A percentile compares a stretch with the other conserved stretches of the same genome.
phyloP scores from a whole-genome alignment of 92 coral and sea anemone genomes.

The Porites evermanni region DNA sequence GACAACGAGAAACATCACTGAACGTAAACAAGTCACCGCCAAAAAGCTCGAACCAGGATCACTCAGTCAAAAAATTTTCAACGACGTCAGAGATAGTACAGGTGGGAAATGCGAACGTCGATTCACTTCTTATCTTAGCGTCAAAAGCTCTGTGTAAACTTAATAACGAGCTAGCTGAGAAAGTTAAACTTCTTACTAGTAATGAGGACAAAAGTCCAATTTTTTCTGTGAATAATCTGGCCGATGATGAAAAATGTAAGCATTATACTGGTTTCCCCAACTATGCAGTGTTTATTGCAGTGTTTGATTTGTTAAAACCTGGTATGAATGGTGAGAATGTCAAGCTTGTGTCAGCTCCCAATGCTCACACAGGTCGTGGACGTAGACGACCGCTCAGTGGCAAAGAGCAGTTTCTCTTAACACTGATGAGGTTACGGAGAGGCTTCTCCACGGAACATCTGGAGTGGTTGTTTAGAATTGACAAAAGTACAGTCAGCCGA shows the following conservation, averaged over 20 bases:
- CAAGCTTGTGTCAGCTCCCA: neutral
- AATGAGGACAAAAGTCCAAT: slow-evolving; percentile 9
- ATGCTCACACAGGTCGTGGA: slow-evolving; percentile 14
- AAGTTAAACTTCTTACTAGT: neutral
- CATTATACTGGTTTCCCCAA: slow-evolving; percentile 62
- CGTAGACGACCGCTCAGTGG: slow-evolving; percentile 17
- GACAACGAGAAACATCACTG: neutral
- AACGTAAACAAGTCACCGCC: neutral
- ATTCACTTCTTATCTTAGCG: slow-evolving; percentile 16
- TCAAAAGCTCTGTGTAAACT: neutral
- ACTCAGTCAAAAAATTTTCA: neutral
- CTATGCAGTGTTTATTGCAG: slow-evolving; percentile 20
- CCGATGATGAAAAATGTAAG: neutral
- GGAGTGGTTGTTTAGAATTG: slow-evolving; percentile 28
- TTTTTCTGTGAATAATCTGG: slow-evolving; percentile 12
- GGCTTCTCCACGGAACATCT: slow-evolving; percentile 31
- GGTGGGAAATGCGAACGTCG: neutral
- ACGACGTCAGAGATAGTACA: neutral
- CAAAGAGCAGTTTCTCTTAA: slow-evolving; percentile 12
- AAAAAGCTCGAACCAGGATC: neutral
- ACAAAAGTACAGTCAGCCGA: neutral
- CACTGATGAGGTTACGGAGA: too few species aligned
- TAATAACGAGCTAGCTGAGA: slow-evolving; percentile 17
- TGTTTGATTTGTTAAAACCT: slow-evolving; percentile 24
- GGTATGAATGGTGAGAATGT: slow-evolving; percentile 56